These are phyloP conservation scores for Hestina assimilis DNA, from an alignment of 1,140 invertebrate species.

Conservation along the genomic window DNA sequence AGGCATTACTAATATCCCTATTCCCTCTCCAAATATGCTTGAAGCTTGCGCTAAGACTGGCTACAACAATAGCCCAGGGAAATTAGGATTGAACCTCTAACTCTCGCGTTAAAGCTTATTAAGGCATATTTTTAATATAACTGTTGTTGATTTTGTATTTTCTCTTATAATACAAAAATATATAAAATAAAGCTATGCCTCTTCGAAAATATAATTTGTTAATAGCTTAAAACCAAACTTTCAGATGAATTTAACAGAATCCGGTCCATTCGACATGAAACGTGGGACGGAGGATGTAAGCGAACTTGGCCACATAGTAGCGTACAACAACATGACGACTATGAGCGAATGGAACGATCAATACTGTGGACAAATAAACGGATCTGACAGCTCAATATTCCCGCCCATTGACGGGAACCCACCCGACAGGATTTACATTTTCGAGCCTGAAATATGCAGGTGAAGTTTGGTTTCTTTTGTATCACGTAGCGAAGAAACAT, in stretches of 20 bases:
- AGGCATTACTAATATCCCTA: neutral
- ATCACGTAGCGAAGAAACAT: too few relatives aligned
- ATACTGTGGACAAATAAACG: slow-evolving; percentile 79
- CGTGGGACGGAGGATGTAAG: slow-evolving; percentile 72
- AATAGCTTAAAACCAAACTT: slow-evolving; percentile 15
- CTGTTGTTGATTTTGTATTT: too few relatives aligned
- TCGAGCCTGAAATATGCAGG: slow-evolving; percentile 81
- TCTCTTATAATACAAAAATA: too few relatives aligned
- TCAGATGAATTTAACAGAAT: slow-evolving; percentile 78
- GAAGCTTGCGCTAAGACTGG: too few relatives aligned
- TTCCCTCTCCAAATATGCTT: too few relatives aligned
- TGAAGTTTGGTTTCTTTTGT: too few relatives aligned
- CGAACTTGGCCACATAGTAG: slow-evolving; percentile 76
- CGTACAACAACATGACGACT: slow-evolving; percentile 67
- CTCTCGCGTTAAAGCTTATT: too few relatives aligned
- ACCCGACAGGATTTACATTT: slow-evolving; percentile 71
- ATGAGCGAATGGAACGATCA: slow-evolving; percentile 68
- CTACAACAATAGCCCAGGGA: too few relatives aligned
- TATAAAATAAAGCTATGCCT: too few relatives aligned
- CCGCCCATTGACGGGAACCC: slow-evolving; percentile 75
- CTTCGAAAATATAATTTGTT: neutral
- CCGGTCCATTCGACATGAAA: slow-evolving; percentile 78
- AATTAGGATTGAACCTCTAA: too few relatives aligned
- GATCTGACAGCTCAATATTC: slow-evolving; percentile 80
- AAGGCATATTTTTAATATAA: too few relatives aligned